Conservation (phyloP, 2,888 invertebrate species). For the Camptogramma bilineatum region DNA sequence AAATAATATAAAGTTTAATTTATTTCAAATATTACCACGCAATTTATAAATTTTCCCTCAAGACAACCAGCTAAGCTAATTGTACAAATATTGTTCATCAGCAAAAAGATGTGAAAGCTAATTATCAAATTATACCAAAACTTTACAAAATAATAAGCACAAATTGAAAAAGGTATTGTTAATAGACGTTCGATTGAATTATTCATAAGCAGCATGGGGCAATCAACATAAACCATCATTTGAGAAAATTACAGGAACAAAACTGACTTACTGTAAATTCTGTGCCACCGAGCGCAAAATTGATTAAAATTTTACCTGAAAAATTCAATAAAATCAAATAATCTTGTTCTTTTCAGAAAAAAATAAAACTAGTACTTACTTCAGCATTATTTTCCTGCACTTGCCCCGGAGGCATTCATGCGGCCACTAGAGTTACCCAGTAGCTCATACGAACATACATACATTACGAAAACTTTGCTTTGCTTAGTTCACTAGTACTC, state of each 20-base stretch:
- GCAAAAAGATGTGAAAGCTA: no score
- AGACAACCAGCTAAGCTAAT: no score
- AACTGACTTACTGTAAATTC: slow-evolving; percentile 54
- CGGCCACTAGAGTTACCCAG: no score
- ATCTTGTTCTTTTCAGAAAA: neutral
- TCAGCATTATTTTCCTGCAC: no score
- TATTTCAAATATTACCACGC: no score
- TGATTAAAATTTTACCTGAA: slow-evolving; percentile 66
- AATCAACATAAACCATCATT: slow-evolving; percentile 37
- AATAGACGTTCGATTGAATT: slow-evolving; percentile 16
- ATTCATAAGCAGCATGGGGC: slow-evolving; percentile 29
- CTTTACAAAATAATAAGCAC: neutral
- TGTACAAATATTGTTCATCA: no score
- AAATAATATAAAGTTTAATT: no score
- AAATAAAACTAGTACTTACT: neutral
- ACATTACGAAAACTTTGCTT: neutral
- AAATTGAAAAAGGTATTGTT: slow-evolving; percentile 4
- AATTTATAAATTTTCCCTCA: no score
- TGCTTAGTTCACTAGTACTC: neutral
- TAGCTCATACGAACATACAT: no score
- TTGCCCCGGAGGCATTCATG: no score
- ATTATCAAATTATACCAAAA: neutral
- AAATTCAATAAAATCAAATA: slow-evolving; percentile 10
- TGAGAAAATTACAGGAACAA: slow-evolving; percentile 52
- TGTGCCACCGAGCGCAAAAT: slow-evolving; percentile 59